Percentiles rank a stretch among this genome's conserved stretches.
phyloP scores from a whole-genome alignment of 1,140 invertebrate genomes.

The Pectinophora gossypiella region DNA sequence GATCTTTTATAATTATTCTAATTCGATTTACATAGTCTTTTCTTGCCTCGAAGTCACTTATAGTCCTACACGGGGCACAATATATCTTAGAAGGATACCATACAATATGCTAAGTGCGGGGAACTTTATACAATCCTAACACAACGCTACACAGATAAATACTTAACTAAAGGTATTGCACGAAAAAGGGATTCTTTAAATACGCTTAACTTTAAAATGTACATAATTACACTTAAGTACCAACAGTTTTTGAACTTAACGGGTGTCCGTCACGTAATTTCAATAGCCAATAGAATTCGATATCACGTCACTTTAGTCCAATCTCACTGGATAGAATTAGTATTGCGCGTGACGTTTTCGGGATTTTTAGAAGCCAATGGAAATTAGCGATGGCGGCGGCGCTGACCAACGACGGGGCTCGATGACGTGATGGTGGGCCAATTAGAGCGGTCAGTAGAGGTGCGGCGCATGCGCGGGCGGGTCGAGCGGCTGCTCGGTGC shows the following conservation, averaged over 20 bases:
- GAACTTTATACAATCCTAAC: constrained; percentile 60
- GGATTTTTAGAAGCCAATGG: neutral
- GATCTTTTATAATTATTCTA: constrained; percentile 1
- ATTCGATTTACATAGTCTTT: constrained; percentile 33
- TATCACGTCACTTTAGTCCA: neutral
- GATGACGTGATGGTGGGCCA: neutral
- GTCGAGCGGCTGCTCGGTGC: constrained; percentile 52
- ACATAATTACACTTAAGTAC: constrained; percentile 63
- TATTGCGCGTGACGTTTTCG: too few relatives aligned
- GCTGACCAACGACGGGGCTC: neutral
- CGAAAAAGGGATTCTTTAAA: constrained; percentile 53
- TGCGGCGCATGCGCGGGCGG: constrained; percentile 16
- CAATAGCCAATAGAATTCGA: constrained; percentile 3
- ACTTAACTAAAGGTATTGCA: constrained; percentile 72
- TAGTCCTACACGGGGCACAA: neutral
- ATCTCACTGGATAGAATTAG: neutral
- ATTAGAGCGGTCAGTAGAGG: constrained; percentile 34
- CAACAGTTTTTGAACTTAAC: constrained; percentile 8
- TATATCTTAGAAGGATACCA: neutral
- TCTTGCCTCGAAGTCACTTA: constrained; percentile 22
- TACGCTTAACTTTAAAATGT: constrained; percentile 49
- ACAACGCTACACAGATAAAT: constrained; percentile 66
- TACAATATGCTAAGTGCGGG: constrained; percentile 6
- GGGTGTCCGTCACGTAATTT: neutral
- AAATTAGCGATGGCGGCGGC: too few relatives aligned